These are phyloP conservation scores for Charina bottae DNA, from an alignment of 2,113 vertebrate species.

Conservation along the genomic window DNA sequence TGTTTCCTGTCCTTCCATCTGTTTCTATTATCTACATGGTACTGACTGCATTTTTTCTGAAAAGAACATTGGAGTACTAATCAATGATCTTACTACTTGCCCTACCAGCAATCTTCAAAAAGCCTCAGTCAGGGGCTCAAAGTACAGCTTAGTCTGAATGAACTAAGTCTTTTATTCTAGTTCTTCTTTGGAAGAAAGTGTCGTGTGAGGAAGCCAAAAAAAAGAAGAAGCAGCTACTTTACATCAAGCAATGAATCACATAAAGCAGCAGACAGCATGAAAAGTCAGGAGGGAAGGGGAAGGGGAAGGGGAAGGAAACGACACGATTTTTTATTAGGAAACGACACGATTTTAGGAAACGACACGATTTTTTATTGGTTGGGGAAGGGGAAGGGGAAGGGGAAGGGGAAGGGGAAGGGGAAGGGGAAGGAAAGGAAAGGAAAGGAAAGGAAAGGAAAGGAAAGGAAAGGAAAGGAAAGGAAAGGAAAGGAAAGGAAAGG, in stretches of 20 bases:
- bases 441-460: too few relatives aligned
- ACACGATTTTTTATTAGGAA: too few relatives aligned
- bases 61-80: constrained; percentile 30
- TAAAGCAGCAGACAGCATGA: background rate
- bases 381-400: too few relatives aligned
- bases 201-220: background rate
- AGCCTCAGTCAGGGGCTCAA: constrained; percentile 3
- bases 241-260: constrained; percentile 36
- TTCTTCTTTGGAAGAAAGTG: constrained; percentile 20
- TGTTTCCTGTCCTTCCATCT: constrained; percentile 4
- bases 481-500: background rate
- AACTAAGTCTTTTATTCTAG: background rate
- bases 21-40: background rate
- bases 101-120: constrained; percentile 24
- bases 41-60: constrained; percentile 24
- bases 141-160: constrained; percentile 33
- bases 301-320: background rate
- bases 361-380: too few relatives aligned
- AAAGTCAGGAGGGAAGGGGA: background rate
- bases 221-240: background rate
- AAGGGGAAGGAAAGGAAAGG: too few relatives aligned
- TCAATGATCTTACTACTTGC: constrained; percentile 34
- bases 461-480: constrained; percentile 20
- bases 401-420: too few relatives aligned
- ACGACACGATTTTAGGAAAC: too few relatives aligned